A percentile compares a stretch with the other conserved stretches of the same genome.
Conservation (phyloP, 2,113 vertebrate genomes). For the Vombatus ursinus region DNA sequence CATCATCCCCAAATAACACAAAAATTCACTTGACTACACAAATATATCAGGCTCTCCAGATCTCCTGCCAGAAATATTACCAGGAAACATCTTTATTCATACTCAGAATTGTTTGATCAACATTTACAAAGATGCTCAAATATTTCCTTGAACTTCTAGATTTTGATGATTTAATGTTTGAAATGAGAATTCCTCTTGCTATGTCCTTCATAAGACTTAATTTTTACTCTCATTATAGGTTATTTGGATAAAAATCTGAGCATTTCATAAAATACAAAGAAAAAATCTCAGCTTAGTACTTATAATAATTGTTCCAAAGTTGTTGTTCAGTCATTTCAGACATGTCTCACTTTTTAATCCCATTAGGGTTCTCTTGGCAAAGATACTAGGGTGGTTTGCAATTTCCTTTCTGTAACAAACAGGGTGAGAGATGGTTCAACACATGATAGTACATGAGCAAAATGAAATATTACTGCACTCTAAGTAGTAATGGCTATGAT, state of each 20-base stretch:
- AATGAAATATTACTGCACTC: background rate
- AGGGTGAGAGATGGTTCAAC: background rate
- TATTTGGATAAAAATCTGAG: slow-evolving; percentile 12
- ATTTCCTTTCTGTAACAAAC: background rate
- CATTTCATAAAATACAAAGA: background rate
- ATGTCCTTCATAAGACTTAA: background rate
- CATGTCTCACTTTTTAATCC: background rate
- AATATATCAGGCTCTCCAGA: background rate
- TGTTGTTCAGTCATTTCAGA: background rate
- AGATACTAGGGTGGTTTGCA: background rate
- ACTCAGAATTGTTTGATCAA: background rate
- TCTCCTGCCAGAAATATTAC: background rate
- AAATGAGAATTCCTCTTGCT: background rate
- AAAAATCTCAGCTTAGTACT: background rate
- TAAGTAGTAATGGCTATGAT: background rate
- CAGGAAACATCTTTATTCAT: background rate
- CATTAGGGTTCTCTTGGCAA: background rate
- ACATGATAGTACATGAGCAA: background rate
- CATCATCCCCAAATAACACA: background rate
- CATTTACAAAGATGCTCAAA: slow-evolving; percentile 27
- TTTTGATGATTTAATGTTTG: slow-evolving; percentile 26
- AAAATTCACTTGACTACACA: slow-evolving; percentile 3
- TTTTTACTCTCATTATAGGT: background rate
- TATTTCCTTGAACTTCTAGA: slow-evolving; percentile 2
- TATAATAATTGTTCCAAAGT: background rate